Evolutionary conservation across 2,797 vertebrate genomes (phyloP).

Genomic region (Columba guinea): DNA sequence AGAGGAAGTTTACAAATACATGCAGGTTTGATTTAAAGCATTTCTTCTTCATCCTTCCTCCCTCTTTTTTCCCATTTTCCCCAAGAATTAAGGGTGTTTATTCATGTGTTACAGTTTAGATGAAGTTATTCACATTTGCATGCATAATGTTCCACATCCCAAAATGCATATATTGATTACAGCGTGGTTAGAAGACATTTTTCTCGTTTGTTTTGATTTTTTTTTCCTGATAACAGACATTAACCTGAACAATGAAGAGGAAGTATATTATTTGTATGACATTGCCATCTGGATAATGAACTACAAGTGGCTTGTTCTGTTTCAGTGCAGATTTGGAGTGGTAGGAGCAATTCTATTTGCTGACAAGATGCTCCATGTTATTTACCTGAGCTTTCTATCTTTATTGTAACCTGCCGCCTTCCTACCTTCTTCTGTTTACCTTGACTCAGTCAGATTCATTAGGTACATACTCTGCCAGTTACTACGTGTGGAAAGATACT

Average conservation of each 20-base stretch:
- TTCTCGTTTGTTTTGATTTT: neutral
- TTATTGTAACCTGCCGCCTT: neutral
- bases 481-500: neutral
- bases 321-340: neutral
- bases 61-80: neutral
- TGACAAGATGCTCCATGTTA: neutral
- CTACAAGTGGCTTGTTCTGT: neutral
- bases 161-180: neutral
- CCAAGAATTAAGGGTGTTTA: neutral
- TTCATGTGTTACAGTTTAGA: neutral
- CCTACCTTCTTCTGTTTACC: neutral
- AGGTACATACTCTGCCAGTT: neutral
- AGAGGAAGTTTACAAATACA: neutral
- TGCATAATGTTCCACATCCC: neutral
- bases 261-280: neutral
- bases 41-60: neutral
- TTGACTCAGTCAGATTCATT: neutral
- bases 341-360: neutral
- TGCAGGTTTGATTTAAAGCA: neutral
- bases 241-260: neutral
- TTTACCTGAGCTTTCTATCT: neutral
- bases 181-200: neutral
- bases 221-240: constrained; percentile 38
- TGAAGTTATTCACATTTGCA: constrained; percentile 1
- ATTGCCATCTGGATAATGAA: constrained; percentile 19